Base-by-base conservation (phyloP, 2,888 invertebrate species). In the Gonocerus acuteangulatus region DNA sequence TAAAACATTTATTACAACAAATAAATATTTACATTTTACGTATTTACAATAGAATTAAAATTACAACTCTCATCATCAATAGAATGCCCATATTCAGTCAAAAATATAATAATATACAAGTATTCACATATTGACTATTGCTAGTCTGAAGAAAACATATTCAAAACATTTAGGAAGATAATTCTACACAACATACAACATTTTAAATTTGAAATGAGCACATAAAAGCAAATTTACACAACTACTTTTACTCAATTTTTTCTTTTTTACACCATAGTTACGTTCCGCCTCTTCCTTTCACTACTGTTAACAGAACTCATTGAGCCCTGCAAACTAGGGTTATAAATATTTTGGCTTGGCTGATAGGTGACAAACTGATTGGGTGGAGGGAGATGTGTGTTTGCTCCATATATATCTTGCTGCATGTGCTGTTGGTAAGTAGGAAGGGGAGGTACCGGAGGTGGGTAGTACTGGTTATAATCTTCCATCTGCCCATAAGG, bases 191-290 rank as follows among this genome's bases (percentile, higher is more conserved):
- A 54, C 39, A 15, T 16, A 18, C 42, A 54, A n/a, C 15, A 54
- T 19, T 54, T 21, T 42, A 39, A 22, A 15, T 39, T 21, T 54
- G 54, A 42, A 19, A 44, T 18, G 27, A 47, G 19, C 57, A 57
- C 45, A 45, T 27, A 57, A 57, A 57, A 57, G 45, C 47, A 57
- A 57, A 57, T 57, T n/a, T 47, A 47, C 45, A 56, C 18, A 23
- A 48, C 65, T 66, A 81, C 65, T 81, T 81, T 81, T 80, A 45
- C 81, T 81, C 34, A 81, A 78, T 70, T 81, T 81, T 51, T 81
- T 71, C 66, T 79, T 74, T 9, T 52, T 66, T 66, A 81, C 65
- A 82, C 82, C 80, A 81, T 81, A 44, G 82, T 82, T 32, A 82
- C 79, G 70, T 81, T 82, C 48, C 82, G 71, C 67, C 79, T 74